Evolutionary conservation across 53 echinoderm and acorn worm genomes (phyloP).

Genomic region (Crossaster papposus): DNA sequence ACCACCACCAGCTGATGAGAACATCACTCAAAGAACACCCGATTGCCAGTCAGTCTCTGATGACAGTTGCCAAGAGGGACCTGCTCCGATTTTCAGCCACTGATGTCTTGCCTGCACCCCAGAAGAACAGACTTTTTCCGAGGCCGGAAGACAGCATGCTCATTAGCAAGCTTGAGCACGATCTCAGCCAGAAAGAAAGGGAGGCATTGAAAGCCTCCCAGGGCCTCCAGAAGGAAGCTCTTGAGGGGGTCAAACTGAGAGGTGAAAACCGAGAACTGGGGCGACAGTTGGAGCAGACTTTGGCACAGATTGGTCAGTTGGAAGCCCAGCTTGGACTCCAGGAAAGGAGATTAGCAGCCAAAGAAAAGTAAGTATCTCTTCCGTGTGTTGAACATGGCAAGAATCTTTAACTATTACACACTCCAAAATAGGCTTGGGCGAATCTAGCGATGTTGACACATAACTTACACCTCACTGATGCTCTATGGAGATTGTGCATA

Average conservation of each 20-base stretch:
- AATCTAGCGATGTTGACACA: too few species aligned
- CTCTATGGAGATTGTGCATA: too few species aligned
- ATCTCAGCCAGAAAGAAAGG: constrained; percentile 24
- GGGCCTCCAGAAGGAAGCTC: constrained; percentile 52
- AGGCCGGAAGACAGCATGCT: constrained; percentile 11
- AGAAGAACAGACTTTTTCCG: neutral
- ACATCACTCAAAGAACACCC: neutral
- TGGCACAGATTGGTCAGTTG: constrained; percentile 58
- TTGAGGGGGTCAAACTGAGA: constrained; percentile 60
- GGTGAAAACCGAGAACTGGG: constrained; percentile 58
- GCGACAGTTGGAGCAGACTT: constrained; percentile 61
- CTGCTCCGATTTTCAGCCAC: neutral
- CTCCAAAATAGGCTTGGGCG: too few species aligned
- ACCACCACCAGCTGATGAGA: neutral
- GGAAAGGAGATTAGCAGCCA: constrained; percentile 22
- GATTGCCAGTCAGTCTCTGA: constrained; percentile 1
- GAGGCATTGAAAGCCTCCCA: constrained; percentile 22
- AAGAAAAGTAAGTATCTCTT: constrained; percentile 40
- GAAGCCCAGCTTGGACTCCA: constrained; percentile 34
- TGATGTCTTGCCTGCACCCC: neutral
- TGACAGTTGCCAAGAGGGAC: constrained; percentile 15
- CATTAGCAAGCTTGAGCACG: constrained; percentile 5
- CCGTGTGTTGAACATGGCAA: neutral
- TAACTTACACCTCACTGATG: too few species aligned
- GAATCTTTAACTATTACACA: too few species aligned